Evolutionary conservation across 2,797 vertebrate genomes (phyloP).

Genomic region (Euphonia xanthogaster): DNA sequence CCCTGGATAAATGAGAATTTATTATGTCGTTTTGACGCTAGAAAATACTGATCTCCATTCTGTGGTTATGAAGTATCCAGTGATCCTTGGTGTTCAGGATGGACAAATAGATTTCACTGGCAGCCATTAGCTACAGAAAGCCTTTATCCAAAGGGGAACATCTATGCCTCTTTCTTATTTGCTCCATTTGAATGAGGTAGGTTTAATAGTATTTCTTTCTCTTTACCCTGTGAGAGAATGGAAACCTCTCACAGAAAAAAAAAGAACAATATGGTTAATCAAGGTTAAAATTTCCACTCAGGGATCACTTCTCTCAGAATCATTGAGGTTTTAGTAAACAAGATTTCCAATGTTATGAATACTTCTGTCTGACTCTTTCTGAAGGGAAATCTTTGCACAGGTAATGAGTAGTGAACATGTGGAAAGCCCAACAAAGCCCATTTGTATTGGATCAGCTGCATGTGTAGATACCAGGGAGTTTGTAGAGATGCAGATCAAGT

Average conservation of each 20-base stretch:
- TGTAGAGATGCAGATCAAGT: background rate
- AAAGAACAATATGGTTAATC: background rate
- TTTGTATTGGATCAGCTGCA: background rate
- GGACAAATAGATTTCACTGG: conserved; percentile 28
- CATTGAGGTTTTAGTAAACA: background rate
- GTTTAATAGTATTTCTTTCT: background rate
- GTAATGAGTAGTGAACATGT: background rate
- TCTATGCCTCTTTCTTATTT: background rate
- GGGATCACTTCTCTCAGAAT: background rate
- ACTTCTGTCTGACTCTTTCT: background rate
- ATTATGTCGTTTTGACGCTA: conserved; percentile 29
- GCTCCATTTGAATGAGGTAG: background rate
- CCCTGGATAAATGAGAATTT: conserved; percentile 25
- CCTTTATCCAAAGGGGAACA: background rate
- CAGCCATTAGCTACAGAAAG: background rate
- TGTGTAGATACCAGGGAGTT: background rate
- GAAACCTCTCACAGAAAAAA: background rate
- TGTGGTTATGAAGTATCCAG: conserved; percentile 2
- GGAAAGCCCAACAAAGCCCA: background rate
- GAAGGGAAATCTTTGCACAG: background rate
- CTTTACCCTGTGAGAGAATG: background rate
- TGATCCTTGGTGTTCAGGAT: background rate
- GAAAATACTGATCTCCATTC: conserved; percentile 38
- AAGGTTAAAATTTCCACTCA: background rate
- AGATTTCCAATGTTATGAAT: background rate